Base-by-base conservation (phyloP, 2,888 invertebrate species). In the Ischnus inquisitorius region DNA sequence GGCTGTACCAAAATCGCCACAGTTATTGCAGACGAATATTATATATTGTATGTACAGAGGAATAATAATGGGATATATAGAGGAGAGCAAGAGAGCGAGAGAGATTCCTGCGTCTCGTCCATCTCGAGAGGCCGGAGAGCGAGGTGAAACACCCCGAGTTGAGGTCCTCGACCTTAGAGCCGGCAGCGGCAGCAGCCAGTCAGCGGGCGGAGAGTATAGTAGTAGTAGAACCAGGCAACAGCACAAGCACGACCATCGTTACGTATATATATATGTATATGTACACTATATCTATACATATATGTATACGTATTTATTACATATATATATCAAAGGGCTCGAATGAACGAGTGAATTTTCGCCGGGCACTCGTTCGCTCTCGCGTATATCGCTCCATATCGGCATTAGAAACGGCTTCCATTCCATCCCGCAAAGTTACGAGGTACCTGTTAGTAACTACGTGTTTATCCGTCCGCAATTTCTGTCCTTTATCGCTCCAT, bases 131-230 rank as follows among this genome's bases (percentile, higher is more conserved):
- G 77, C 84, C 81, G 81, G 77, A 64, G 84, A 84, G 65, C 79
- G 86, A 87, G 87, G 87, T 86, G 86, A 87, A 87, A 87, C 87
- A 87, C 87, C 87, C 87, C 86, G 84, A 86, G 85, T 84, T 71
- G 85, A 85, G 87, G 87, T 87, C 86, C 87, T 86, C 86, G 87
- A 87, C 87, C 87, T 87, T 82, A 83, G 72, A 83, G 84, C 83
- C 75, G 51, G 71, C 79, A 62, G 78, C 78, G 41, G 71, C 78
- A 82, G 79, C 80, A 84, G 81, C 77, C 76, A 77, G 83, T 72
- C 71, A 83, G 80, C 83, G 76, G 75, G 57, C 79, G 46, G 69
- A 75, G 65, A 16, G 48, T 48, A 64, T 43, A 78, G 67, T 69
- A 75, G 74, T 43, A 68, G 78, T 62, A 39, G 67, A 67, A 74